These are phyloP conservation scores for Dendroctonus ponderosae DNA, from an alignment of 1,140 invertebrate genomes.

Conservation along the genomic window DNA sequence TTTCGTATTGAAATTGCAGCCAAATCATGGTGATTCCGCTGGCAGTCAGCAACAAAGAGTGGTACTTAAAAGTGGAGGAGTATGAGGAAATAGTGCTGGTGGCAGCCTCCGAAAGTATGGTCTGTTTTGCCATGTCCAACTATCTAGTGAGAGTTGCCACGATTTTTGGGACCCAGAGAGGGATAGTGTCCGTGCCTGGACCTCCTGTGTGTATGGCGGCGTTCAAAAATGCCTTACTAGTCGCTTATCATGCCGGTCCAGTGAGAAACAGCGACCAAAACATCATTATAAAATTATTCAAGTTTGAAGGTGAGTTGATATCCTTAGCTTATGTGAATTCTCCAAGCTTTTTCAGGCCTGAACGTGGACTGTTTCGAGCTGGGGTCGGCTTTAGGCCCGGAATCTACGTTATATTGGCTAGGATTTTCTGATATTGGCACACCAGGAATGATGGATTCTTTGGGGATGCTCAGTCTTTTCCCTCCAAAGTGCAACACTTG, in stretches of 20 bases:
- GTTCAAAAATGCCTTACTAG: constrained; percentile 66
- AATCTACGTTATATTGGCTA: constrained; percentile 72
- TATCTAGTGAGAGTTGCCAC: constrained; percentile 80
- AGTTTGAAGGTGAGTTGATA: constrained; percentile 41
- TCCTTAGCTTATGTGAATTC: constrained; percentile 5
- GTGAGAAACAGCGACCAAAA: constrained; percentile 56
- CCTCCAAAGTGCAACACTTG: constrained; percentile 65
- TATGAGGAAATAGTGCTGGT: constrained; percentile 75
- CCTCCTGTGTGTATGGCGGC: constrained; percentile 65
- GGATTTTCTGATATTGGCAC: constrained; percentile 81
- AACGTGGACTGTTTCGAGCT: constrained; percentile 56
- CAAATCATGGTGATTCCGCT: constrained; percentile 59
- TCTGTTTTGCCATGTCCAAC: constrained; percentile 74
- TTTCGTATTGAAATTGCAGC: constrained; percentile 33
- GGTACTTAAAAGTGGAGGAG: constrained; percentile 73
- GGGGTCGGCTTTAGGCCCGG: constrained; percentile 68
- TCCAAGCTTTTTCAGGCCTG: constrained; percentile 29
- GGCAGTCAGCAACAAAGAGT: constrained; percentile 82
- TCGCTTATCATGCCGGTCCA: constrained; percentile 71
- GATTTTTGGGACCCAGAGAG: constrained; percentile 80
- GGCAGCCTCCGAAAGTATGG: constrained; percentile 67
- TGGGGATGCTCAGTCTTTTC: constrained; percentile 67
- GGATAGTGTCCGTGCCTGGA: constrained; percentile 73
- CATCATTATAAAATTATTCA: constrained; percentile 56
- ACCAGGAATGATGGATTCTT: constrained; percentile 65